Conservation (phyloP, 2,113 vertebrate genomes). For the Hippocampus guttulatus region DNA sequence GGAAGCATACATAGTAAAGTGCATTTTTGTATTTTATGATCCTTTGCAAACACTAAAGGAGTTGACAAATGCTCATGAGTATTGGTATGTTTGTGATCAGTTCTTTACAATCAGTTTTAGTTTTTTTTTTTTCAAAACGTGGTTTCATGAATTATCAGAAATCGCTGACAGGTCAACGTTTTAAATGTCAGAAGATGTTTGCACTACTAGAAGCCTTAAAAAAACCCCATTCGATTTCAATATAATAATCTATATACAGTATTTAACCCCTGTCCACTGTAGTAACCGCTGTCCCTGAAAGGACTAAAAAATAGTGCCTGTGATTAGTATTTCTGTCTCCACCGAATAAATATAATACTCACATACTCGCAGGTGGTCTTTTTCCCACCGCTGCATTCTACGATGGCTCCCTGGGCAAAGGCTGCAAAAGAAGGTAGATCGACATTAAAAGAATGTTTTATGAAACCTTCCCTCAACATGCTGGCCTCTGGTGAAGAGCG, state of each 20-base stretch:
- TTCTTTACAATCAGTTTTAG: neutral
- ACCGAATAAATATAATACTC: neutral
- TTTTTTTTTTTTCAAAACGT: neutral
- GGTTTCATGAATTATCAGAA: neutral
- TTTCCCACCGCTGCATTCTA: slow-evolving; percentile 55
- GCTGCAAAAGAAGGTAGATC: slow-evolving; percentile 61
- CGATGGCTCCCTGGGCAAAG: slow-evolving; percentile 78
- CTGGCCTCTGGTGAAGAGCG: slow-evolving; percentile 37
- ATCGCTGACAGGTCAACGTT: neutral
- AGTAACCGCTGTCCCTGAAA: too few species aligned
- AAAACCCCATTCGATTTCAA: too few species aligned
- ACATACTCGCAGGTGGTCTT: neutral
- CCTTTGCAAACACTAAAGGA: too few species aligned
- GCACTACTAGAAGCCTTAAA: neutral
- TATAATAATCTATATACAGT: too few species aligned
- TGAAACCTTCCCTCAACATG: slow-evolving; percentile 18
- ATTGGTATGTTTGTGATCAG: neutral
- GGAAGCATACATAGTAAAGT: neutral
- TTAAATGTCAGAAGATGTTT: neutral
- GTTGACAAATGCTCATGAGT: neutral
- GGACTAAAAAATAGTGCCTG: too few species aligned
- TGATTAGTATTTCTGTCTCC: neutral
- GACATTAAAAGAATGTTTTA: slow-evolving; percentile 15
- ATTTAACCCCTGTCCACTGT: too few species aligned
- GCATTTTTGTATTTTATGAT: too few species aligned